Percentiles rank a stretch among this genome's conserved stretches.
These are phyloP conservation scores for Galeopsomyia nigrocyanea DNA, from an alignment of 2,888 invertebrate species.

Conservation along the genomic window DNA sequence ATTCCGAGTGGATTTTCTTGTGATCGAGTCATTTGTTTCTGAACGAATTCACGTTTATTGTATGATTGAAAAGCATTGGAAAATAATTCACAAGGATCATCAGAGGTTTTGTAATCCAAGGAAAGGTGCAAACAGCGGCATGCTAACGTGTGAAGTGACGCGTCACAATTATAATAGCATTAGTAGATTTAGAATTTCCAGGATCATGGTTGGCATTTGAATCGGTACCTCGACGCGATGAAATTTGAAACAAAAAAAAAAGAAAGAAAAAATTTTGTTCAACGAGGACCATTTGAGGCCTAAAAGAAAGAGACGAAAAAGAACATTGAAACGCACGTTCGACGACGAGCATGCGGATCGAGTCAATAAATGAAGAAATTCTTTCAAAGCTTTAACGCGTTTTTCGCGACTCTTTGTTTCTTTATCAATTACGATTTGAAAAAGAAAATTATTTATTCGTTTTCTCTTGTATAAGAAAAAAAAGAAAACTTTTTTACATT, in stretches of 20 bases:
- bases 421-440: background rate
- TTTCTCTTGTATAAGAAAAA: constrained; percentile 10
- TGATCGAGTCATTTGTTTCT: background rate
- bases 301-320: constrained; percentile 27
- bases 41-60: background rate
- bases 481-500: background rate
- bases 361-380: constrained; percentile 9
- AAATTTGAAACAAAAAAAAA: constrained; percentile 20
- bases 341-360: constrained; percentile 33
- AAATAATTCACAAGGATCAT: constrained; percentile 5
- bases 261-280: constrained; percentile 17
- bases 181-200: constrained; percentile 38
- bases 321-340: constrained; percentile 37
- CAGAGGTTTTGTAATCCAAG: constrained; percentile 5
- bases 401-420: constrained; percentile 1
- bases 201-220: constrained; percentile 43
- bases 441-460: constrained; percentile 10
- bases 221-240: constrained; percentile 34
- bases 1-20: background rate
- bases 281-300: constrained; percentile 43
- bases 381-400: constrained; percentile 5
- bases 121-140: constrained; percentile 33
- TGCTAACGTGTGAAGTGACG: constrained; percentile 28
- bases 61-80: background rate
- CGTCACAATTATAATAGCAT: constrained; percentile 37